Evolutionary conservation across 2,113 vertebrate genomes (phyloP).

Genomic region (Tauraco erythrolophus): DNA sequence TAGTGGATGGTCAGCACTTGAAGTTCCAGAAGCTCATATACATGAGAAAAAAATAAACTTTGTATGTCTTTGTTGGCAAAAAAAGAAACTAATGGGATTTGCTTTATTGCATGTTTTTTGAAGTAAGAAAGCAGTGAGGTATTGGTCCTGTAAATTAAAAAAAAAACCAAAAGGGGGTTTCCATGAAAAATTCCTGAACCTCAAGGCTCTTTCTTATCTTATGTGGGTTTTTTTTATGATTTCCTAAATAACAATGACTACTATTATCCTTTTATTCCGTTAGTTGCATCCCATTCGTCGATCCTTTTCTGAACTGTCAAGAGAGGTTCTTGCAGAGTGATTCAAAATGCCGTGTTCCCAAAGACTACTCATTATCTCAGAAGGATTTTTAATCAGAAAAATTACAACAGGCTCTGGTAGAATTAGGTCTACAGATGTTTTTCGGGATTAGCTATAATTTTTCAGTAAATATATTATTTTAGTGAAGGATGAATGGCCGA

Average conservation of each 20-base stretch:
- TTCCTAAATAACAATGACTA: not conserved
- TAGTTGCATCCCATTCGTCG: not conserved
- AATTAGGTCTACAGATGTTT: not conserved
- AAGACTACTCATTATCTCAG: not conserved
- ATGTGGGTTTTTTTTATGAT: not conserved
- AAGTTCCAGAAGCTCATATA: not conserved
- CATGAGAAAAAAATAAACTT: not conserved
- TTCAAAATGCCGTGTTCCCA: not conserved
- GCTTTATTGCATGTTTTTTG: not conserved
- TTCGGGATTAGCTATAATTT: not conserved
- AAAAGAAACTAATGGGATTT: not conserved
- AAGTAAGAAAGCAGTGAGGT: not conserved
- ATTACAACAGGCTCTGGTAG: not conserved
- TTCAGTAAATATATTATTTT: not conserved
- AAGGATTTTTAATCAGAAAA: not conserved
- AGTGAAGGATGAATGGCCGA: not conserved
- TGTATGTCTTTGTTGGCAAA: not conserved
- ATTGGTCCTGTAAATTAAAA: not conserved
- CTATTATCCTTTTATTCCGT: not conserved
- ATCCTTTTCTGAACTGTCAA: not conserved
- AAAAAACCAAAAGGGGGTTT: fast-evolving
- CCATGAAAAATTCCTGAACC: not conserved
- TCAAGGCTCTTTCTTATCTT: not conserved
- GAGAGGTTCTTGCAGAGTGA: not conserved
- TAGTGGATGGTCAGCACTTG: not conserved